phyloP scores from a whole-genome alignment of 1,140 invertebrate species.

The Coptotermes formosanus region DNA sequence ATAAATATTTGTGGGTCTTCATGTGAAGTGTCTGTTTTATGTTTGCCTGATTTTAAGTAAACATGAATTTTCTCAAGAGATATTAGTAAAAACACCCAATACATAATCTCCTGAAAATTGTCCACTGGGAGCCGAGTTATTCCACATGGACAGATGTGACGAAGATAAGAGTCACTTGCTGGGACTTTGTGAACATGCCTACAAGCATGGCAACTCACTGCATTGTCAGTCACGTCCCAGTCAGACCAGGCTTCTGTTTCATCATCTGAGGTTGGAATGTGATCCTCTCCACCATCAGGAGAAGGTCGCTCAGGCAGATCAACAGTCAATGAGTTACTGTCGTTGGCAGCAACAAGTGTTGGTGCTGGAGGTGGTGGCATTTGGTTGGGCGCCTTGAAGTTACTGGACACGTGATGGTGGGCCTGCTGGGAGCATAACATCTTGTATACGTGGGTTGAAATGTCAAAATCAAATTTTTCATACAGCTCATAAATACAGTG shows the following conservation, averaged over 20 bases:
- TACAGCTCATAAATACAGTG: neutral
- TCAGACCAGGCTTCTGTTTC: slow-evolving; percentile 65
- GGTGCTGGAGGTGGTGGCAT: neutral
- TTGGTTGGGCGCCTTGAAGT: neutral
- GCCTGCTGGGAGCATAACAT: neutral
- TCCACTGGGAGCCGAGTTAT: no score
- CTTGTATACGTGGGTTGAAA: neutral
- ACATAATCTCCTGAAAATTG: no score
- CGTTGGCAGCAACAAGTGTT: neutral
- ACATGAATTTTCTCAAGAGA: no score
- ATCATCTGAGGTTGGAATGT: slow-evolving; percentile 49
- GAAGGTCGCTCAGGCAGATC: slow-evolving; percentile 69
- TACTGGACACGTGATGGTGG: neutral
- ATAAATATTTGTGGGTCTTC: no score
- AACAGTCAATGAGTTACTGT: neutral
- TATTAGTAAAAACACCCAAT: no score
- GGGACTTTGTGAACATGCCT: no score
- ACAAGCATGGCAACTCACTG: neutral
- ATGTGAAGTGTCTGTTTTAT: no score
- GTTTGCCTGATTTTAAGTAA: no score
- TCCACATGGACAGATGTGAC: no score
- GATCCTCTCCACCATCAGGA: slow-evolving; percentile 77
- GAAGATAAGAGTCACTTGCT: no score
- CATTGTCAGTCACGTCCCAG: slow-evolving; percentile 65
- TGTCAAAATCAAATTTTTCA: neutral